These are phyloP conservation scores for Scolopax rusticola DNA, from an alignment of 2,797 vertebrate species.

Conservation along the genomic window DNA sequence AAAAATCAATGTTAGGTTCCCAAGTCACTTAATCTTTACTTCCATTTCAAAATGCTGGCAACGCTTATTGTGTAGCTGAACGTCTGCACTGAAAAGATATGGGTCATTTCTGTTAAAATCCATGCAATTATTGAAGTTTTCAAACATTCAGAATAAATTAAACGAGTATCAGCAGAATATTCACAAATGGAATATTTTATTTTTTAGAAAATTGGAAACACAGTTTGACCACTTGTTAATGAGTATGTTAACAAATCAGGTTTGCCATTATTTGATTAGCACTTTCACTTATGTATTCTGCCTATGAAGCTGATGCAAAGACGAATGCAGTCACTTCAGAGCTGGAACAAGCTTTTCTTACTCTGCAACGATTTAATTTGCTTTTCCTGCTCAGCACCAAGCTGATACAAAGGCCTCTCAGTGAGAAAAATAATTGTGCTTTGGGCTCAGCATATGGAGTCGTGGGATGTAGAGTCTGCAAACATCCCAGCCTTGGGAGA, in stretches of 20 bases:
- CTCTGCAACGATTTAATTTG: background rate
- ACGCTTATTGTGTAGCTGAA: background rate
- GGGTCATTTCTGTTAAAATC: background rate
- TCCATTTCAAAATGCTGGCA: slow-evolving; percentile 4
- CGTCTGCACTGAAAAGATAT: background rate
- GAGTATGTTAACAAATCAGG: background rate
- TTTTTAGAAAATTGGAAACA: background rate
- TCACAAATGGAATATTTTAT: background rate
- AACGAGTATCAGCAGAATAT: background rate
- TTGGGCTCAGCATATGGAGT: background rate
- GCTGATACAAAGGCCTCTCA: background rate
- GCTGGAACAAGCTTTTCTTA: background rate
- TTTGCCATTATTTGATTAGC: slow-evolving; percentile 11
- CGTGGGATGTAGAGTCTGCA: background rate
- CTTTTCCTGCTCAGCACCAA: background rate
- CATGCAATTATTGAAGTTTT: background rate
- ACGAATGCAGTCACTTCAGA: background rate
- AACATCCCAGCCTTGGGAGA: background rate
- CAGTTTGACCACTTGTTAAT: background rate
- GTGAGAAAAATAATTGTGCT: background rate
- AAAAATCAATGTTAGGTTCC: background rate
- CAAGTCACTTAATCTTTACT: background rate
- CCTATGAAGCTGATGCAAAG: background rate
- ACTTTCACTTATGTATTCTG: background rate
- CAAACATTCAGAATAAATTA: background rate